Evolutionary conservation across 35 echinoderm and acorn worm genomes (phyloP).

Genomic region (Diadema setosum): DNA sequence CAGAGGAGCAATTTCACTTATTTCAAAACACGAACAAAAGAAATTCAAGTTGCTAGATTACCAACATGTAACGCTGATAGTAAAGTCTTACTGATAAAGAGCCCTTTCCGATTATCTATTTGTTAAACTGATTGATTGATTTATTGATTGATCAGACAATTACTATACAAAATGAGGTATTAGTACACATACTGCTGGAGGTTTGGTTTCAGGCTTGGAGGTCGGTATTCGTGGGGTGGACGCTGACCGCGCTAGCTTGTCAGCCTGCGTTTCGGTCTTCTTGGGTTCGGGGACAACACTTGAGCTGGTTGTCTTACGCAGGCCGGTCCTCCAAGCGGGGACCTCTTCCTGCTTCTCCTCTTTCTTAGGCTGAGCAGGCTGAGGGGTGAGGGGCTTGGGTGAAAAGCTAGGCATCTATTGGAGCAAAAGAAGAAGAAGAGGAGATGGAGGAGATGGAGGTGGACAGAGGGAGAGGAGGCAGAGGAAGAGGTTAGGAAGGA

Average conservation of each 20-base stretch:
- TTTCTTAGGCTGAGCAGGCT: conserved; percentile 23
- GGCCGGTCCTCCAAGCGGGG: conserved; percentile 93
- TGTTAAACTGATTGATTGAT: too few relatives aligned
- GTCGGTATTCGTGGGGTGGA: conserved; percentile 54
- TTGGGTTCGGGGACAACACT: conserved; percentile 80
- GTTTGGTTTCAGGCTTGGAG: conserved; percentile 8
- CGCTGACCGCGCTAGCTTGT: conserved; percentile 78
- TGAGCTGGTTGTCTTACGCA: conserved; percentile 89
- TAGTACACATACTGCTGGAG: not conserved
- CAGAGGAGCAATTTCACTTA: too few relatives aligned
- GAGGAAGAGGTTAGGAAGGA: not conserved
- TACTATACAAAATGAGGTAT: not conserved
- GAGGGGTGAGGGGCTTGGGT: conserved; percentile 74
- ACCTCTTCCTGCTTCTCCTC: conserved; percentile 80
- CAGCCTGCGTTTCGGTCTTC: conserved; percentile 59
- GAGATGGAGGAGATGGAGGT: not conserved
- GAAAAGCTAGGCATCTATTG: conserved; percentile 90
- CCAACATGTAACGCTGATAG: too few relatives aligned
- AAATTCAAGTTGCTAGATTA: too few relatives aligned
- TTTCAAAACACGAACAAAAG: too few relatives aligned
- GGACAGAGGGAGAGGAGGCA: not conserved
- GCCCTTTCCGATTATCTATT: too few relatives aligned
- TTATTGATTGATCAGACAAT: too few relatives aligned
- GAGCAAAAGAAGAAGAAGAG: not conserved
- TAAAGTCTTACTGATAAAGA: too few relatives aligned